Conservation (phyloP, 2,888 invertebrate genomes). For the Phortica magna region DNA sequence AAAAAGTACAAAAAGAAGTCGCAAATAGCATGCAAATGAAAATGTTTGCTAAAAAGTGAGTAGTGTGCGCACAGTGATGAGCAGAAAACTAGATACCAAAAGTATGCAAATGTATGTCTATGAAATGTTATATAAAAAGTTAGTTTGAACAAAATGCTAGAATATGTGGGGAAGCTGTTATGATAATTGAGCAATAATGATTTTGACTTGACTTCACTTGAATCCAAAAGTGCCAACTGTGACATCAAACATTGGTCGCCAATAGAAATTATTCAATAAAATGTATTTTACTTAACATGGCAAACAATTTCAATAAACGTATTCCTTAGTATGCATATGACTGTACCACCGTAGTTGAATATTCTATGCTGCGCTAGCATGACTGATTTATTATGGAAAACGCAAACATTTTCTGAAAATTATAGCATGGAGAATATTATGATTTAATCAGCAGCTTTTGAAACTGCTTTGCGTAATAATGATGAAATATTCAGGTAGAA, state of each 20-base stretch:
- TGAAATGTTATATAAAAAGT: background rate
- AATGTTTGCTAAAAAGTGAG: background rate
- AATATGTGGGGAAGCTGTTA: no score
- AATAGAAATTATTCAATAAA: no score
- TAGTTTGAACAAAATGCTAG: no score
- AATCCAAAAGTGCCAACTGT: no score
- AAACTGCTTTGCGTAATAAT: slow-evolving; percentile 2
- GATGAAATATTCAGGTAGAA: background rate
- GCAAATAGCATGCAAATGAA: background rate
- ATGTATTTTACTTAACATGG: no score
- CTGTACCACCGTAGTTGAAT: background rate
- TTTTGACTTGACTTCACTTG: no score
- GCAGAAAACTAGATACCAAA: background rate
- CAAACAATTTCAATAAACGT: background rate
- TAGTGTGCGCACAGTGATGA: background rate
- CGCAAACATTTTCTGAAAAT: slow-evolving; percentile 4
- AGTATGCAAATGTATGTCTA: background rate
- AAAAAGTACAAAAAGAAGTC: background rate
- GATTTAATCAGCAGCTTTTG: slow-evolving; percentile 16
- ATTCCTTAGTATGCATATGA: background rate
- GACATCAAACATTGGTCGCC: no score
- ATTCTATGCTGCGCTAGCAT: background rate
- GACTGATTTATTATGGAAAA: slow-evolving; percentile 43
- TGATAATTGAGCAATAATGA: no score
- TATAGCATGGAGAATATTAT: slow-evolving; percentile 14